Evolutionary conservation across 2,888 invertebrate genomes (phyloP).

Genomic region (Galeruca laticollis): DNA sequence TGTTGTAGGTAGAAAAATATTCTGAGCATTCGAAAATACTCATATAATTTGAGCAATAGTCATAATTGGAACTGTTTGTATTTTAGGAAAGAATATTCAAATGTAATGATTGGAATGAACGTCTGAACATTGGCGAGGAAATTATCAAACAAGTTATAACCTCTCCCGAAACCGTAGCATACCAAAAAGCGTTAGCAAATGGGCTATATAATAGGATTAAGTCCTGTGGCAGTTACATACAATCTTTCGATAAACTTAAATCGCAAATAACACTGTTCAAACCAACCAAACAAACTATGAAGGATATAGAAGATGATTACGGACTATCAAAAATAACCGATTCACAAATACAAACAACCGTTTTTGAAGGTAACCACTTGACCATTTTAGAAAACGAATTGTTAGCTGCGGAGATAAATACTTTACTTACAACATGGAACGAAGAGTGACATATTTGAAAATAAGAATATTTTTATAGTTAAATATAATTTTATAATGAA

Average conservation of each 20-base stretch:
- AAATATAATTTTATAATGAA: slow-evolving; percentile 4
- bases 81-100: slow-evolving; percentile 36
- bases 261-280: slow-evolving; percentile 51
- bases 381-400: slow-evolving; percentile 77
- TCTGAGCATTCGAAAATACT: too few species aligned
- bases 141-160: slow-evolving; percentile 3
- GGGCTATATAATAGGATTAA: slow-evolving; percentile 48
- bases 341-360: slow-evolving; percentile 71
- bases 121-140: slow-evolving; percentile 17
- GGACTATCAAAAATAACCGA: slow-evolving; percentile 73
- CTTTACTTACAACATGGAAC: slow-evolving; percentile 1
- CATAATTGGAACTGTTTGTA: neutral
- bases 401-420: slow-evolving; percentile 73
- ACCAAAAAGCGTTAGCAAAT: slow-evolving; percentile 33
- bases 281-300: slow-evolving; percentile 44
- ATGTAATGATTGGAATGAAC: slow-evolving; percentile 35
- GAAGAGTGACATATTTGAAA: neutral
- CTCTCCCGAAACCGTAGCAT: neutral
- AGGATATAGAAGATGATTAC: slow-evolving; percentile 72
- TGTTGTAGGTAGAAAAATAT: too few species aligned
- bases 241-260: slow-evolving; percentile 48
- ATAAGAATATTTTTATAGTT: slow-evolving; percentile 8
- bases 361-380: slow-evolving; percentile 80
- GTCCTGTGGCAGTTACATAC: slow-evolving; percentile 46
- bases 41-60: neutral